Percentiles rank a stretch among this genome's conserved stretches.
Conservation (phyloP, 1,140 invertebrate species). For the Habropoda laboriosa region DNA sequence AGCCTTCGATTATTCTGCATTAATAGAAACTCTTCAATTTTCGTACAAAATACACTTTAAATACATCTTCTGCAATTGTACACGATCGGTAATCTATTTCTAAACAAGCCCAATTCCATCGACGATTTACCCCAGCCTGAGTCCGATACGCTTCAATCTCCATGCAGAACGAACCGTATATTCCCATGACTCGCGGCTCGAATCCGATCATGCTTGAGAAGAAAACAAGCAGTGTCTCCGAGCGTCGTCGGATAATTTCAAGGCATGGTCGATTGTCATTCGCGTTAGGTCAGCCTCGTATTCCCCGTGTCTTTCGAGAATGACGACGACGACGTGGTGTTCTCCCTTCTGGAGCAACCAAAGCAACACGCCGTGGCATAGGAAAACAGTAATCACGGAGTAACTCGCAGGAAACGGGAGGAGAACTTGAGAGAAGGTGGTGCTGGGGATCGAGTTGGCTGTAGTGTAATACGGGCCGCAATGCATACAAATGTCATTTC, state of each 20-base stretch:
- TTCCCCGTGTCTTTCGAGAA: conserved; percentile 37
- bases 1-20: too few species aligned
- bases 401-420: conserved; percentile 60
- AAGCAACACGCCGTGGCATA: conserved; percentile 62
- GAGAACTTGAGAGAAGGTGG: conserved; percentile 42
- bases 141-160: not conserved
- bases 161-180: not conserved
- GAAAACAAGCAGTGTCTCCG: not conserved
- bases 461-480: conserved; percentile 75
- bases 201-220: conserved; percentile 15
- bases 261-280: conserved; percentile 22
- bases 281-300: conserved; percentile 39
- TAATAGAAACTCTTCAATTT: too few species aligned
- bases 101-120: not conserved
- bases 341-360: conserved; percentile 60
- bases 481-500: conserved; percentile 82
- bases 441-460: conserved; percentile 76
- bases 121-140: not conserved
- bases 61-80: too few species aligned
- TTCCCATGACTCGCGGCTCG: conserved; percentile 7
- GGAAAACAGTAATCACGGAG: conserved; percentile 78
- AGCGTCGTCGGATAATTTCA: not conserved
- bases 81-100: too few species aligned
- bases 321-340: conserved; percentile 11
- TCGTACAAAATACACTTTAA: too few species aligned